These are phyloP conservation scores for Erpetoichthys calabaricus DNA, from an alignment of 2,797 vertebrate genomes.

Conservation along the genomic window DNA sequence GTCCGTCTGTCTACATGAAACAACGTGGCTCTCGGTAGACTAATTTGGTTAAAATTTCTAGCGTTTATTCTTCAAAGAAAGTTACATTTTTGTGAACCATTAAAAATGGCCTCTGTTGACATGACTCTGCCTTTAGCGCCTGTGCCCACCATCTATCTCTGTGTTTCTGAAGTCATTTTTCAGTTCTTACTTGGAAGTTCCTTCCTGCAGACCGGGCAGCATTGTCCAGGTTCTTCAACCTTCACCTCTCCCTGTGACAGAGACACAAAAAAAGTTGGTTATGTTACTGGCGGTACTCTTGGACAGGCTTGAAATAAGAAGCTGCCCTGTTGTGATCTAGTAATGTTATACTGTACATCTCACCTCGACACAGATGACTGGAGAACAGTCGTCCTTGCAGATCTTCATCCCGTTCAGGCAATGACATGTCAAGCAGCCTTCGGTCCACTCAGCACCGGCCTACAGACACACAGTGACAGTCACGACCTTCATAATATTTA, in stretches of 20 bases:
- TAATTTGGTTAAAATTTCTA: too few relatives aligned
- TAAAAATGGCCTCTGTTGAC: too few relatives aligned
- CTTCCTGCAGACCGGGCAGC: conserved; percentile 65
- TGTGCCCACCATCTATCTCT: too few relatives aligned
- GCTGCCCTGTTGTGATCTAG: not conserved
- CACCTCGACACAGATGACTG: conserved; percentile 60
- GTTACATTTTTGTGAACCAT: too few relatives aligned
- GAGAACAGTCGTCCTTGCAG: conserved; percentile 50
- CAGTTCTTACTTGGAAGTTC: conserved; percentile 41
- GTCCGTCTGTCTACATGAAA: too few relatives aligned
- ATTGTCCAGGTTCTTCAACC: conserved; percentile 57
- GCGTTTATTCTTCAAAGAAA: too few relatives aligned
- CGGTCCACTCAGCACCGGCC: conserved; percentile 62
- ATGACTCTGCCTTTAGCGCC: too few relatives aligned
- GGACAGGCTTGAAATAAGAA: too few relatives aligned
- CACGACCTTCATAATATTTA: not conserved
- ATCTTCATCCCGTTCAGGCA: conserved; percentile 52
- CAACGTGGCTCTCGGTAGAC: too few relatives aligned
- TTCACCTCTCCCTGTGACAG: conserved; percentile 53
- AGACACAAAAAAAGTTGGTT: conserved; percentile 3
- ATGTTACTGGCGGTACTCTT: too few relatives aligned
- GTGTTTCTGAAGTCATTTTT: too few relatives aligned
- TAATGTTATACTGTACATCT: conserved; percentile 12
- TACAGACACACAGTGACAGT: conserved; percentile 16
- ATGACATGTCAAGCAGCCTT: conserved; percentile 54